Base-by-base conservation (phyloP, 1,140 invertebrate genomes). In the Drosophila sucinea region DNA sequence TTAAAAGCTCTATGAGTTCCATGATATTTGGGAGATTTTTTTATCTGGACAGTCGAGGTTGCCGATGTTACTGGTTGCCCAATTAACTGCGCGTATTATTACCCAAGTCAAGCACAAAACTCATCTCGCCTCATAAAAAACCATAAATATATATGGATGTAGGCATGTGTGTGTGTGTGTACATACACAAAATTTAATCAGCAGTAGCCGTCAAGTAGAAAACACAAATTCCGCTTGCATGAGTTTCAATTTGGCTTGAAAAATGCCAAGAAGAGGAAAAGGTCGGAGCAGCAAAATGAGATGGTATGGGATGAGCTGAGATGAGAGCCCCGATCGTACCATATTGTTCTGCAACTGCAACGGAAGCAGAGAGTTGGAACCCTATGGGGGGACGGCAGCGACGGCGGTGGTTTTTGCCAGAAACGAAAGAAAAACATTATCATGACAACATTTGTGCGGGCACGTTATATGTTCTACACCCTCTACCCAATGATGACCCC, bases 381-480 rank as follows among this genome's bases (percentile, higher is more conserved):
- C 41, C 44, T 29, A 4, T 23, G 10, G 17, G 27, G 10, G 8
- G 4, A 11, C 38, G 32, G 40, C 38, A 30, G 27, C 17, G 44
- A 27, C 60, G 23, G 8, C 3, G 25, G 35, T 35, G 40, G 44
- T 83, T 77, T 84, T 85, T 74, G 70, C 69, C 79, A 77, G 73
- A 51, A 51, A 27, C n/a, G 44, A 51, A 51, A 51, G 44, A 51
- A 51, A 51, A 23, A n/a, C 38, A 70, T 71, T 40, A 86, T 87
- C 79, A 77, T 86, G 71, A 79, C 79, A 85, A 81, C 51, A 79
- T 71, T 89, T 87, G 84, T 87, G 84, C 83, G 83, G 83, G 83
- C 83, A 83, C 79, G 83, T 77, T 86, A 80, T 86, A 80, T 73
- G 60, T 35, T 61, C 56, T 17, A 47, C 58, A 60, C 66, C 62